These are phyloP conservation scores for Thripadectes ignobilis DNA, from an alignment of 2,797 vertebrate genomes.

Conservation along the genomic window DNA sequence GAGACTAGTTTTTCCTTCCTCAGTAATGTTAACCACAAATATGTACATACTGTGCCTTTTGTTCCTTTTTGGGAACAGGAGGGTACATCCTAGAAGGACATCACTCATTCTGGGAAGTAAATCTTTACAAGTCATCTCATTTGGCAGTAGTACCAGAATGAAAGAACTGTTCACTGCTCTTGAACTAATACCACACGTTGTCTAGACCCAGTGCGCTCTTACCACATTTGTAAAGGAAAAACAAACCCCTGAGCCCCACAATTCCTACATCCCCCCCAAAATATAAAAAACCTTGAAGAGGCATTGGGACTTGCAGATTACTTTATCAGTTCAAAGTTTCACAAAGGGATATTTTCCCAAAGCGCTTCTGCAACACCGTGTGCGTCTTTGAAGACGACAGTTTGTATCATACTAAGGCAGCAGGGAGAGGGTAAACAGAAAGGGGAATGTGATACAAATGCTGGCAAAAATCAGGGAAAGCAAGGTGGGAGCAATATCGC, in stretches of 20 bases:
- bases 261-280: not conserved
- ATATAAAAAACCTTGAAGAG: not conserved
- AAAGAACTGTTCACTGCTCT: not conserved
- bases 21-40: not conserved
- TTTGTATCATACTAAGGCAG: not conserved
- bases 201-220: not conserved
- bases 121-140: not conserved
- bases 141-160: not conserved
- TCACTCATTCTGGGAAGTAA: conserved; percentile 22
- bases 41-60: conserved; percentile 1
- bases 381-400: not conserved
- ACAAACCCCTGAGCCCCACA: not conserved
- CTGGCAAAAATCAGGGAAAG: conserved; percentile 45
- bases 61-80: not conserved
- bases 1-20: conserved; percentile 29
- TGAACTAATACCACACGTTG: not conserved
- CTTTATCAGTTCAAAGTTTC: not conserved
- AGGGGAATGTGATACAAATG: not conserved
- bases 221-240: not conserved
- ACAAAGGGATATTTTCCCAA: not conserved
- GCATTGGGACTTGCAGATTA: not conserved
- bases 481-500: conserved; percentile 9
- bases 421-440: not conserved
- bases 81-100: conserved; percentile 35
- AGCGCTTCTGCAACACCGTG: fast-evolving